These are phyloP conservation scores for Steinernema feltiae DNA, from an alignment of 1,140 invertebrate genomes.

Conservation along the genomic window DNA sequence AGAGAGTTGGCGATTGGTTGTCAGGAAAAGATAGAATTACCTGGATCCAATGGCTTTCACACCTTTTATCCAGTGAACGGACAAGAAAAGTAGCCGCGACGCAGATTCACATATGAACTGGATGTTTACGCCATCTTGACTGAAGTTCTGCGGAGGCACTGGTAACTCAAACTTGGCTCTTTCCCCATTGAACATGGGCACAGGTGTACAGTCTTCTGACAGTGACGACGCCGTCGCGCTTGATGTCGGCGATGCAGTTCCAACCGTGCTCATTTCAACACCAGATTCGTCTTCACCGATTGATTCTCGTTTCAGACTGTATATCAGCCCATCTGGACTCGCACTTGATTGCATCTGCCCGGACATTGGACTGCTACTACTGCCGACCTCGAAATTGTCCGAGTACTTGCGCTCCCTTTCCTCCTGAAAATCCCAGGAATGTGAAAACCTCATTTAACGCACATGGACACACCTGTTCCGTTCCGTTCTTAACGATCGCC, in stretches of 20 bases:
- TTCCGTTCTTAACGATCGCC: slow-evolving; percentile 40
- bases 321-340: slow-evolving; percentile 13
- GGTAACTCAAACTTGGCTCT: slow-evolving; percentile 70
- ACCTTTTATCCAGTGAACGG: slow-evolving; percentile 77
- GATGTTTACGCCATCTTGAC: slow-evolving; percentile 72
- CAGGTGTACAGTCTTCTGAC: slow-evolving; percentile 39
- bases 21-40: slow-evolving; percentile 28
- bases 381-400: slow-evolving; percentile 24
- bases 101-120: slow-evolving; percentile 87
- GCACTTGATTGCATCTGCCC: slow-evolving; percentile 8
- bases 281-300: slow-evolving; percentile 42
- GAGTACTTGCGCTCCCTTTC: slow-evolving; percentile 19
- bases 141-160: slow-evolving; percentile 69
- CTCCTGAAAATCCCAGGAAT: background rate
- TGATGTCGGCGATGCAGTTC: slow-evolving; percentile 35
- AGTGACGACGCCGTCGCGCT: slow-evolving; percentile 38
- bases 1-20: background rate
- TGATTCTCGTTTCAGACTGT: slow-evolving; percentile 27
- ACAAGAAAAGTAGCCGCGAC: slow-evolving; percentile 76
- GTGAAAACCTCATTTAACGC: background rate
- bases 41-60: slow-evolving; percentile 58
- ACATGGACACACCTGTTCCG: slow-evolving; percentile 25
- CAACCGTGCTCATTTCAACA: slow-evolving; percentile 36
- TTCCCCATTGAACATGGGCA: slow-evolving; percentile 58
- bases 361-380: slow-evolving; percentile 21